Evolutionary conservation across 2,797 vertebrate species (phyloP), one percentile per base, ranked within the genome.

Genomic region (Pangasius djambal): DNA sequence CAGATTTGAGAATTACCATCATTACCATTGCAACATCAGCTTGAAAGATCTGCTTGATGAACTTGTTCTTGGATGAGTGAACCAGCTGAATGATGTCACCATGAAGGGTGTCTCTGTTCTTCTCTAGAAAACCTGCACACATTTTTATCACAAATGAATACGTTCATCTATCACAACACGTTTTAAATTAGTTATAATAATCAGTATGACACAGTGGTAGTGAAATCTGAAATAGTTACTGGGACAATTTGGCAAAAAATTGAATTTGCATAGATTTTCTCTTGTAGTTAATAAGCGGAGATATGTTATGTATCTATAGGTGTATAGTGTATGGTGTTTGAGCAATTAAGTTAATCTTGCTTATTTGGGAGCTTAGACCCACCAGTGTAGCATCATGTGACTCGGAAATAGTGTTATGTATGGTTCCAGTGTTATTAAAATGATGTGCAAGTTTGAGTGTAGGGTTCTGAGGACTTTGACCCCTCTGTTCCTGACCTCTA

Each of bases 11-110:
- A 57, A 52, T 52, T 44, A 44, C 44, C 44, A 44, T 8, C 65
- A 91, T 98, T 97, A 99, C 98, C 98, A 99, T 99, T 61, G 98
- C 98, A 15, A 99, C 98, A 0, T 99, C 98, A 0, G 98, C 97
- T 93, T 99, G 98, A 95, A 99, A 99, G 94, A 99, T 99, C 93
- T 99, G 98, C 92, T 99, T 99, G 96, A 99, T 97, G 95, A 99
- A 99, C 93, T 99, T 99, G 96, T 99, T 99, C 94, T 97, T 97
- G 88, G 98, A 99, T 44, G 98, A 99, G 93, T 99, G 98, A 88
- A 99, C 98, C 88, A 99, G 93, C 92, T 99, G 98, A 92, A 99
- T 99, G 94, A 99, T 99, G 95, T 99, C 98, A 34, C 98, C 97
- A 0, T 99, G 98, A 72, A 99, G 94, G 0, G 97, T 99, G 94